phyloP scores from a whole-genome alignment of 2,888 invertebrate species.

The Stenchaetothrips biformis region DNA sequence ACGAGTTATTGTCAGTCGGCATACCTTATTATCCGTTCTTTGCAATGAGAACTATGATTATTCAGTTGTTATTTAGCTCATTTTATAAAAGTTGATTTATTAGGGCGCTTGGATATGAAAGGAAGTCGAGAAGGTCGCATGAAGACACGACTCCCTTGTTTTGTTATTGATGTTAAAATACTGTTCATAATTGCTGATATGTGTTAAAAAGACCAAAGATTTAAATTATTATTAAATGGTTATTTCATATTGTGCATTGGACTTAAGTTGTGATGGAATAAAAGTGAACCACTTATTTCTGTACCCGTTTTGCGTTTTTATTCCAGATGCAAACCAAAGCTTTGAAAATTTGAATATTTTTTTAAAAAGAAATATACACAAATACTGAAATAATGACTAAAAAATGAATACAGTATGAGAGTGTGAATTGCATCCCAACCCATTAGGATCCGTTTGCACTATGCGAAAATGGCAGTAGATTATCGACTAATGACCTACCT shows the following conservation, averaged over 20 bases:
- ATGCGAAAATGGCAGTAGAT: no score
- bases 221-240: constrained; percentile 9
- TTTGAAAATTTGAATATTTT: background rate
- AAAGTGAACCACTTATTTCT: background rate
- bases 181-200: constrained; percentile 4
- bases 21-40: no score
- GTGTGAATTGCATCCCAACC: no score
- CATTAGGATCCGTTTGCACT: no score
- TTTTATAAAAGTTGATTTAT: no score
- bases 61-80: no score
- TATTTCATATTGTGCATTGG: background rate
- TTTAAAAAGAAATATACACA: background rate
- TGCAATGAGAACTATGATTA: no score
- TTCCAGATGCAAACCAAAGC: background rate
- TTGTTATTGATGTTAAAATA: background rate
- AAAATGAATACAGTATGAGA: no score
- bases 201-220: constrained; percentile 25
- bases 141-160: background rate
- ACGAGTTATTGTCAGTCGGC: no score
- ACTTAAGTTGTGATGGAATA: background rate
- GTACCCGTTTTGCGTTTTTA: background rate
- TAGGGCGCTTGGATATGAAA: no score
- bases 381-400: background rate
- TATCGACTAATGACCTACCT: no score
- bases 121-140: no score